Percentiles rank a stretch among this genome's conserved stretches.
These are phyloP conservation scores for Cyclina sinensis DNA, from an alignment of 1,140 invertebrate genomes.

Conservation along the genomic window DNA sequence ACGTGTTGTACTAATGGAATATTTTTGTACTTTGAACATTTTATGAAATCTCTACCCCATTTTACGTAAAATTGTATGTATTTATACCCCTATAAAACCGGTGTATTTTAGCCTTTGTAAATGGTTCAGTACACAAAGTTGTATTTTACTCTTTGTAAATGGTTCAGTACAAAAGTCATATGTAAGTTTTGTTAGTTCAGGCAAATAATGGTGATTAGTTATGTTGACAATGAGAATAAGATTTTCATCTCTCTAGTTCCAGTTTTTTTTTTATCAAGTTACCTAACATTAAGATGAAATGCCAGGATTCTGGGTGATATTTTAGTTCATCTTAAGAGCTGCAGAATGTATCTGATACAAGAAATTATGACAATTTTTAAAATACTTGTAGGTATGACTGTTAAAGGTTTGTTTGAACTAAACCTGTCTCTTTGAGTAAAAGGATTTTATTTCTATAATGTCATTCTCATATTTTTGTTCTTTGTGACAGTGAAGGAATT, in stretches of 20 bases:
- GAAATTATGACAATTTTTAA: no score
- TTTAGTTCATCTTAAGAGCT: no score
- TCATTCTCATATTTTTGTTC: neutral
- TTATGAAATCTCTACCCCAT: neutral
- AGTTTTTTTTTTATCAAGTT: no score
- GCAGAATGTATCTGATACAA: no score
- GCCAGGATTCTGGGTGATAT: no score
- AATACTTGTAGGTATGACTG: no score
- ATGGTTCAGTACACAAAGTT: neutral
- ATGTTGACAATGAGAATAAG: no score
- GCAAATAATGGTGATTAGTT: no score
- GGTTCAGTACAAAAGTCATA: neutral
- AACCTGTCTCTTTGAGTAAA: neutral
- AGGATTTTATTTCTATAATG: neutral
- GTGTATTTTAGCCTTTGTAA: neutral
- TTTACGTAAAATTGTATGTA: neutral
- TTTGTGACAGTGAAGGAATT: constrained; percentile 36
- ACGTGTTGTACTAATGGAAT: neutral
- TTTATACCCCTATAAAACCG: neutral
- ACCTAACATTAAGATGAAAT: no score
- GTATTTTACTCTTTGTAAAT: neutral
- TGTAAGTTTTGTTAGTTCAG: no score
- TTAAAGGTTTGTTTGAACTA: no score
- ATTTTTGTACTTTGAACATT: constrained; percentile 8
- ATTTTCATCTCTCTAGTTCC: no score